Conservation (phyloP, 2,113 vertebrate genomes). For the Salminus brasiliensis region DNA sequence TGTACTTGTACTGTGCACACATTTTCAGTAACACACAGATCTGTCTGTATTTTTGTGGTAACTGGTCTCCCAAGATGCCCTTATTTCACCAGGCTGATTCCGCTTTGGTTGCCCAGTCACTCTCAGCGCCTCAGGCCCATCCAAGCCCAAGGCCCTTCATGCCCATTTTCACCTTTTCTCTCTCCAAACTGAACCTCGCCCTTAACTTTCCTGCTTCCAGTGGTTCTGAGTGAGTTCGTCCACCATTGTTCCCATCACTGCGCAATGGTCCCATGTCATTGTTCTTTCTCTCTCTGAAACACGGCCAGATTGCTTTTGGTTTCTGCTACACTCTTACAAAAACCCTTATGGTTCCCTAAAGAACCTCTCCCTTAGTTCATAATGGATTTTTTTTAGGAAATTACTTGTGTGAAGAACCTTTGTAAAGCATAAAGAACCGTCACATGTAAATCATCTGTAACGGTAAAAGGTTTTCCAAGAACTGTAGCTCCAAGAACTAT, state of each 20-base stretch:
- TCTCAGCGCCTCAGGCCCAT: conserved; percentile 41
- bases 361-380: no score
- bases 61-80: conserved; percentile 49
- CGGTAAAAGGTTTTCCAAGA: neutral
- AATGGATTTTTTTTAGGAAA: no score
- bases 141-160: conserved; percentile 38
- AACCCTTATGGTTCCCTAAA: no score
- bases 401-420: no score
- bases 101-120: conserved; percentile 44
- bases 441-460: no score
- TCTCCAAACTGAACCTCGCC: conserved; percentile 21
- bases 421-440: no score
- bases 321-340: neutral
- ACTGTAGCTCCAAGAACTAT: neutral
- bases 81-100: conserved; percentile 51
- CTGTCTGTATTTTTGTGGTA: conserved; percentile 39
- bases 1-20: conserved; percentile 32
- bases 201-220: neutral
- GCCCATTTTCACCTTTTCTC: conserved; percentile 40
- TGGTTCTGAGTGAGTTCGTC: neutral
- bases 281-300: neutral
- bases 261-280: neutral
- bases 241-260: neutral
- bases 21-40: conserved; percentile 40
- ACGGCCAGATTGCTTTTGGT: neutral